Base-by-base conservation (phyloP, 2,113 vertebrate genomes). In the Leucopsar rothschildi region DNA sequence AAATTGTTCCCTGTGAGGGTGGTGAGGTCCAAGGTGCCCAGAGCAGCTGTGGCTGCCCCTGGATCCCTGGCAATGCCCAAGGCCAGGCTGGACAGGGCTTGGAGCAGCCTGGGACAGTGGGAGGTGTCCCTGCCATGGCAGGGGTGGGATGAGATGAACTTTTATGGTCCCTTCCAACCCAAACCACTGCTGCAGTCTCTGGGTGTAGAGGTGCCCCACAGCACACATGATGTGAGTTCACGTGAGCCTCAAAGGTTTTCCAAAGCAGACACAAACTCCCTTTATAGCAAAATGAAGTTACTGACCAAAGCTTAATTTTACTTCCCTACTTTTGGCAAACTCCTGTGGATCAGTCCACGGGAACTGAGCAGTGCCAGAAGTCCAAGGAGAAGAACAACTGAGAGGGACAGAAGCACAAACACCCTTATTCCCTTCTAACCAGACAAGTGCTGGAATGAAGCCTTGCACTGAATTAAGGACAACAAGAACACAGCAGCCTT, bases 1-100 rank as follows among this genome's bases (percentile, higher is more conserved):
- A 22, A 70, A 49, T 50, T 53, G 1, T 40, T 56, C 27, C 22
- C 21, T 42, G 14, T 16, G 63, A 63, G 40, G 7, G 25, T 23
- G 10, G 11, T 0, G 6, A 61, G 17, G 40, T 29, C 25, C 28
- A 68, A 40, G 21, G 0, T 69, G 40, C 9, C 22, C 63, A 77
- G 70, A 77, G 63, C 0, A 49, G 56, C 22, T 77, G 47, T 55
- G 39, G 39, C 39, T 39, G 39, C 39, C 39, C 39, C 47, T 55
- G 53, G 53, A 60, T 40, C 61, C 1, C 35, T 83, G 42, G 11
- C 4, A 63, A 5, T 33, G 15, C 1, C 18, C 49, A 42, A 49
- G 10, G 15, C 10, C 40, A 42, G 63, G 47, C 1, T 82, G 49
- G 61, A 61, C 10, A 4, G 21, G n/a, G 40, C n/a, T 52, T 61